Percentiles rank a stretch among this genome's conserved stretches.
Conservation (phyloP, 2,888 invertebrate genomes). For the Lamellibrachia columna region DNA sequence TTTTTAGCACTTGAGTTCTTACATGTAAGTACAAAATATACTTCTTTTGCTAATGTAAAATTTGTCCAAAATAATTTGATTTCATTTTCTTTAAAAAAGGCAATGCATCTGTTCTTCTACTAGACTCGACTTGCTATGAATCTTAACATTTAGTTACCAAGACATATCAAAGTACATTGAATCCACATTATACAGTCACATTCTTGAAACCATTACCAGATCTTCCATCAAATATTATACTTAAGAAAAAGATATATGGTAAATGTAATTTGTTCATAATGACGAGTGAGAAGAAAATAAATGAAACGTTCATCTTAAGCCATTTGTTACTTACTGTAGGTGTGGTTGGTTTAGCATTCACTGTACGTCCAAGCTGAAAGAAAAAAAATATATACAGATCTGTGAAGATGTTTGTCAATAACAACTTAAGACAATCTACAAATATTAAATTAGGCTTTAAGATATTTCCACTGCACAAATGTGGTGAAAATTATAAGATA, state of each 20-base stretch:
- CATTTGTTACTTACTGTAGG: not conserved
- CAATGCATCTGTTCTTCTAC: not conserved
- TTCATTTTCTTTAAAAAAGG: too few relatives aligned
- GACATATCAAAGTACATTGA: not conserved
- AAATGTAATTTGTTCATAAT: not conserved
- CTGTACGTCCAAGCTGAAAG: not conserved
- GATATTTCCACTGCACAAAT: not conserved
- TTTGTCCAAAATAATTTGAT: too few relatives aligned
- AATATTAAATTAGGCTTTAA: not conserved
- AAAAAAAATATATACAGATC: not conserved
- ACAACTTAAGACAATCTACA: not conserved
- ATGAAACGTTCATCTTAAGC: not conserved
- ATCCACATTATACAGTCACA: not conserved
- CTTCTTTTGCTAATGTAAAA: too few relatives aligned
- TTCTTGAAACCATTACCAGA: not conserved
- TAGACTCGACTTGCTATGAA: not conserved
- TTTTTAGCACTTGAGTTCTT: too few relatives aligned
- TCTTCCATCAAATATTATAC: not conserved
- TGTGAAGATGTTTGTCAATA: not conserved
- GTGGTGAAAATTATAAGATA: not conserved
- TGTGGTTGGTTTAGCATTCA: not conserved
- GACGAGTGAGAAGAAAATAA: not conserved
- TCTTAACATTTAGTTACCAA: not conserved
- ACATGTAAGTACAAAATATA: too few relatives aligned
- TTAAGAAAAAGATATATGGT: not conserved